Evolutionary conservation across 1,140 invertebrate genomes (phyloP), one percentile per base, ranked within the genome.

Genomic region (Hesperophylax magnus): DNA sequence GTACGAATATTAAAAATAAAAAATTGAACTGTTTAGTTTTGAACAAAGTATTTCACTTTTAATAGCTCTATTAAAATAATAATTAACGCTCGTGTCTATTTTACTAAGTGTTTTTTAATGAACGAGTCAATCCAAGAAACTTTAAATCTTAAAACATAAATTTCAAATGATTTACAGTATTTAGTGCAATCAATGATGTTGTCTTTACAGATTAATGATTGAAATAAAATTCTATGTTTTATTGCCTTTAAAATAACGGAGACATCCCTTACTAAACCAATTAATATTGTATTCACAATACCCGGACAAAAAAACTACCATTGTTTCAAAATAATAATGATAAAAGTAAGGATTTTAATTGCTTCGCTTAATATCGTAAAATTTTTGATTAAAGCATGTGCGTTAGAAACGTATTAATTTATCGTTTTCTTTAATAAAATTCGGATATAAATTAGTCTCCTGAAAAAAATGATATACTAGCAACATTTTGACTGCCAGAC

Each of bases 391-490:
- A 61, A 22, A 61, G 24, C 20, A 8, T 24, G 58, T 61, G 18
- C 18, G 18, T 24, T 61, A 17, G n/a, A 6, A 22, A 24, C 18
- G 24, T 61, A 24, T 74, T 78, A 81, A n/a, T 82, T 82, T 82
- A 82, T 82, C 52, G 81, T 78, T 78, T 82, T 82, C 77, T 82
- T 63, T 72, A 47, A 61, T 71, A 54, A 58, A 72, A 69, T 72
- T 72, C 53, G 17, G 31, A 60, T 82, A 74, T 65, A 79, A 82
- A 82, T 82, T 78, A 78, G 77, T 79, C 78, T 82, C 47, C 52
- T 63, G 34, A 71, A 72, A 77, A 74, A 78, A 72, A 80, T 80
- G 74, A 82, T 80, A 80, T 80, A 82, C 78, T 80, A 72, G 72
- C 81, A 80, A 82, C 81, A 77, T 82, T 82, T 79, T 79, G 78